Conservation (phyloP, 1,140 invertebrate genomes). For the Bombus soroeensis region DNA sequence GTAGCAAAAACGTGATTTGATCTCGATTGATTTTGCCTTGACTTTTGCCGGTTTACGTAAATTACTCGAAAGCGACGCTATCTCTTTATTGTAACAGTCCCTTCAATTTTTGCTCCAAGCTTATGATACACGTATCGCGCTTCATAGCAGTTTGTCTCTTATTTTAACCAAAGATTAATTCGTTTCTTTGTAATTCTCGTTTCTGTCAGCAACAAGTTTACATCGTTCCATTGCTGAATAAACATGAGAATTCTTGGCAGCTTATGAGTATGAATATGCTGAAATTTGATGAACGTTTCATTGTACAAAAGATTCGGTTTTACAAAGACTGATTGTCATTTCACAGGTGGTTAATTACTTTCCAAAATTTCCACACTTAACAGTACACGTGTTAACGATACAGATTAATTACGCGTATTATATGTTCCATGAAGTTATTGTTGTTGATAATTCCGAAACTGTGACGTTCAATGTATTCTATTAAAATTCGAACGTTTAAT, state of each 20-base stretch:
- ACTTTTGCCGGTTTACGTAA: too few relatives aligned
- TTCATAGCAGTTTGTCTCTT: background rate
- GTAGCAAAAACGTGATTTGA: too few relatives aligned
- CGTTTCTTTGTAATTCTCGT: background rate
- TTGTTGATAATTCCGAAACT: background rate
- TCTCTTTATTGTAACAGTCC: too few relatives aligned
- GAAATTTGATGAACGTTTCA: conserved; percentile 38
- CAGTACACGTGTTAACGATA: background rate
- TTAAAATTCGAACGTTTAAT: background rate
- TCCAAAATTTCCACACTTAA: background rate
- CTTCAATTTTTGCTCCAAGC: too few relatives aligned
- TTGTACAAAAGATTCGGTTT: background rate
- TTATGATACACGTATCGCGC: too few relatives aligned
- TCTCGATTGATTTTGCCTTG: too few relatives aligned
- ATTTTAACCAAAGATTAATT: background rate
- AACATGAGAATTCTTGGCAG: conserved; percentile 10
- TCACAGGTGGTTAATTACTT: background rate
- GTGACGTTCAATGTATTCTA: background rate
- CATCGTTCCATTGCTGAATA: conserved; percentile 34
- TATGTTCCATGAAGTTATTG: background rate
- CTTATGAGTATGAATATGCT: conserved; percentile 24
- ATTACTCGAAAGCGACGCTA: too few relatives aligned
- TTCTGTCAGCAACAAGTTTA: background rate
- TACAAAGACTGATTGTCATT: background rate
- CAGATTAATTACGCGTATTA: background rate